phyloP scores from a whole-genome alignment of 2,888 invertebrate species.

The Megamerina dolium region DNA sequence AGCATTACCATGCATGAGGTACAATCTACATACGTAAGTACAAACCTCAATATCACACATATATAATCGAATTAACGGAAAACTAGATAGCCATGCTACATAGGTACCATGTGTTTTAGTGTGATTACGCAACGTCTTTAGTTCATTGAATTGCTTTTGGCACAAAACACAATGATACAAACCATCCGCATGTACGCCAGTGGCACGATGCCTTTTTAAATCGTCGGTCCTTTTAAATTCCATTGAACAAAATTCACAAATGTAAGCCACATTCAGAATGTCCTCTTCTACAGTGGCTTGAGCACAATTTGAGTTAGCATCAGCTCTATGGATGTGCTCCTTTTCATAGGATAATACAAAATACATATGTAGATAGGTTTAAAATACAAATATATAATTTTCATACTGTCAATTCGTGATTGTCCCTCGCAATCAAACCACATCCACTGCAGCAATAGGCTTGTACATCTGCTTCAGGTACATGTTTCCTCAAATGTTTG shows the following conservation, averaged over 20 bases:
- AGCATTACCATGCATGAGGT: neutral
- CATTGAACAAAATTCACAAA: slow-evolving; percentile 41
- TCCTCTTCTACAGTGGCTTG: slow-evolving; percentile 21
- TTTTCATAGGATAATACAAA: slow-evolving; percentile 4
- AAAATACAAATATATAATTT: neutral
- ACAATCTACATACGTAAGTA: neutral
- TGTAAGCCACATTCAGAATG: slow-evolving; percentile 28
- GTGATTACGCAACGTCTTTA: slow-evolving; percentile 19
- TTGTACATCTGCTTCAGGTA: slow-evolving; percentile 22
- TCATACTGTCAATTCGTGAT: slow-evolving; percentile 26
- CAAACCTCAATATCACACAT: slow-evolving; percentile 39
- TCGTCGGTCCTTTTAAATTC: slow-evolving; percentile 31
- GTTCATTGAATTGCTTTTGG: slow-evolving; percentile 9
- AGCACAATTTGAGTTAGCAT: slow-evolving; percentile 15
- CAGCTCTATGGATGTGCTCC: slow-evolving; percentile 17
- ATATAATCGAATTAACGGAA: slow-evolving; percentile 19
- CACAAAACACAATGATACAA: slow-evolving; percentile 26
- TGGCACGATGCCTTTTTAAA: slow-evolving; percentile 33
- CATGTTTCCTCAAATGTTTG: slow-evolving; percentile 38
- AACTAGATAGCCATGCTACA: slow-evolving; percentile 11
- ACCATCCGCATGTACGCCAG: slow-evolving; percentile 30
- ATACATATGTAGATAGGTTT: neutral
- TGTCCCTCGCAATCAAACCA: slow-evolving; percentile 32
- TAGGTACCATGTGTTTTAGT: slow-evolving; percentile 16
- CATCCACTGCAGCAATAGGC: slow-evolving; percentile 32